These are phyloP conservation scores for Lamproptera curius DNA, from an alignment of 2,888 invertebrate genomes.

Conservation along the genomic window DNA sequence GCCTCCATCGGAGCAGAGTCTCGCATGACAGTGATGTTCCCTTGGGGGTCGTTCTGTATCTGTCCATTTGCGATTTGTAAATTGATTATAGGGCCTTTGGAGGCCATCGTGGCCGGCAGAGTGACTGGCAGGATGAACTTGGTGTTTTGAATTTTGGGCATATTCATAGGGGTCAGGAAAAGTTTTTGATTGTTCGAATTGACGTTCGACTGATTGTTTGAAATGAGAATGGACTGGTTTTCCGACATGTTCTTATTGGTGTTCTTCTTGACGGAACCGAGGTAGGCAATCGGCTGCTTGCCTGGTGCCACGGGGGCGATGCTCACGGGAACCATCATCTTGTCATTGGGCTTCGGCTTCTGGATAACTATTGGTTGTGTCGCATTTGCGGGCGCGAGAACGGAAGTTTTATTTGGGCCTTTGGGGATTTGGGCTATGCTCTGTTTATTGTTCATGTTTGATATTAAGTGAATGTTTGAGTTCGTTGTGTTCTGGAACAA, in stretches of 20 bases:
- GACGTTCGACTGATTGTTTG: conserved; percentile 62
- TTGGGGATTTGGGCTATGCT: conserved; percentile 58
- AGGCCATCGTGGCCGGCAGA: conserved; percentile 74
- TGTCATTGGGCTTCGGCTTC: conserved; percentile 69
- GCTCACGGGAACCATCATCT: conserved; percentile 71
- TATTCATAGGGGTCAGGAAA: conserved; percentile 75
- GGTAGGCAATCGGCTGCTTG: conserved; percentile 74
- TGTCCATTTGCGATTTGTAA: conserved; percentile 83
- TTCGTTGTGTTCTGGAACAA: conserved; percentile 62
- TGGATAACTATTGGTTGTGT: conserved; percentile 78
- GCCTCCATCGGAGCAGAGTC: conserved; percentile 53
- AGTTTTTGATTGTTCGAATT: conserved; percentile 73
- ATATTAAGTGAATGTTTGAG: conserved; percentile 64
- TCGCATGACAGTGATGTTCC: conserved; percentile 80
- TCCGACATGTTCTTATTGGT: conserved; percentile 54
- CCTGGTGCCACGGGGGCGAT: conserved; percentile 54
- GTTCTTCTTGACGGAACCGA: conserved; percentile 76
- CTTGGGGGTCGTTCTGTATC: conserved; percentile 78
- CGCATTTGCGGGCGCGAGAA: conserved; percentile 58
- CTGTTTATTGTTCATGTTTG: conserved; percentile 60
- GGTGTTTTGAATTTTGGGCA: conserved; percentile 77
- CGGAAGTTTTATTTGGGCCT: conserved; percentile 57
- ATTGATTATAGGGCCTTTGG: conserved; percentile 80
- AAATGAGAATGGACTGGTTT: conserved; percentile 66
- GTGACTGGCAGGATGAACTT: conserved; percentile 74